These are phyloP conservation scores for Paralichthys olivaceus DNA, from an alignment of 2,113 vertebrate species.

Conservation along the genomic window DNA sequence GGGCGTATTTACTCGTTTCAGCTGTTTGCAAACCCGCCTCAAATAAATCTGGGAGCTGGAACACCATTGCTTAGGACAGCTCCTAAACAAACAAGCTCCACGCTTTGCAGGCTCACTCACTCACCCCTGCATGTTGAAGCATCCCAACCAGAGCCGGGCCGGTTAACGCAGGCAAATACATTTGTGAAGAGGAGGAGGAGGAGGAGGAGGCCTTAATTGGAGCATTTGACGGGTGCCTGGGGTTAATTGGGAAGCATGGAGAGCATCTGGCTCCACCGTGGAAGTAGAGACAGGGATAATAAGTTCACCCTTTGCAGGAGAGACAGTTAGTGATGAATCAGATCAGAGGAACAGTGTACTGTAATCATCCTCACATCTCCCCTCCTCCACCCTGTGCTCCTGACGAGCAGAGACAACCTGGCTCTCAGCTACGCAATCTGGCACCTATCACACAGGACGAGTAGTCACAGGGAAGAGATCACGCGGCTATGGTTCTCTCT, in stretches of 20 bases:
- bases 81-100: conserved; percentile 70
- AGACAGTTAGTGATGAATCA: conserved; percentile 77
- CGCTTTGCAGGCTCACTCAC: conserved; percentile 31
- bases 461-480: conserved; percentile 61
- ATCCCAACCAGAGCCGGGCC: conserved; percentile 28
- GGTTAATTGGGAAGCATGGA: conserved; percentile 82
- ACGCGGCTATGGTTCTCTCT: conserved; percentile 32
- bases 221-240: conserved; percentile 72
- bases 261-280: conserved; percentile 77
- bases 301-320: conserved; percentile 78
- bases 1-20: conserved; percentile 74
- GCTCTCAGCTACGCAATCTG: conserved; percentile 79
- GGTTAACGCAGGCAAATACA: conserved; percentile 39
- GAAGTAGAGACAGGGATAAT: conserved; percentile 81
- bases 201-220: conserved; percentile 75
- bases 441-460: conserved; percentile 75
- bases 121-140: conserved; percentile 36
- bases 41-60: conserved; percentile 69
- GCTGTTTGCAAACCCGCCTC: conserved; percentile 70
- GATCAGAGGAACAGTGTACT: conserved; percentile 80
- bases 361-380: conserved; percentile 75
- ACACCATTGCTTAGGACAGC: conserved; percentile 67
- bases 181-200: conserved; percentile 46
- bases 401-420: conserved; percentile 79
- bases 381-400: conserved; percentile 44